Conservation (phyloP, 2,888 invertebrate genomes). For the Drosophila nigricruria region DNA sequence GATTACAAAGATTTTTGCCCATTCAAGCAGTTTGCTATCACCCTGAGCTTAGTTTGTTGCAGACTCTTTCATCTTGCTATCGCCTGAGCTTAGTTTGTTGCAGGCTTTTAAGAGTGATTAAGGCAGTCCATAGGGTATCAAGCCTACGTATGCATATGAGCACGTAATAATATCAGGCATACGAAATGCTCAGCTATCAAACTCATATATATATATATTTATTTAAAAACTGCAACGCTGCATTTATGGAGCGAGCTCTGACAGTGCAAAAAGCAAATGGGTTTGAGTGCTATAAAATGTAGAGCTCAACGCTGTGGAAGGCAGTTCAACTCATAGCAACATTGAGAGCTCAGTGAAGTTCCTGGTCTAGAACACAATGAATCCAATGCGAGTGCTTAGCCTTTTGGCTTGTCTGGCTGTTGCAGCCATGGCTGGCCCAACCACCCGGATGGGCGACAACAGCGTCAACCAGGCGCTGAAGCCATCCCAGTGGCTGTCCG, state of each 20-base stretch:
- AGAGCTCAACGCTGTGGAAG: conserved; percentile 1
- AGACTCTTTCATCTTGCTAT: conserved; percentile 20
- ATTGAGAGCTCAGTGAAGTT: conserved; percentile 34
- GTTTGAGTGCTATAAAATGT: conserved; percentile 47
- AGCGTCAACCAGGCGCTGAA: conserved; percentile 61
- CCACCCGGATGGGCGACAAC: conserved; percentile 42
- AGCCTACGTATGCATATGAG: conserved; percentile 9
- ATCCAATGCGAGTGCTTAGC: conserved; percentile 70
- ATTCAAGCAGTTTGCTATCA: conserved; percentile 29
- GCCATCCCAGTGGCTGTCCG: conserved; percentile 78
- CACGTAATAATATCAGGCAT: too few species aligned
- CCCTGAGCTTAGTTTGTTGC: conserved; percentile 26
- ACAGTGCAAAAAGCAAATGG: conserved; percentile 20
- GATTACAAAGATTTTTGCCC: conserved; percentile 11
- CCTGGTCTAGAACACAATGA: conserved; percentile 61
- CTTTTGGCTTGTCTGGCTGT: conserved; percentile 69
- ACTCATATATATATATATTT: neutral
- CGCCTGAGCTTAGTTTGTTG: conserved; percentile 28
- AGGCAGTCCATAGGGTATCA: neutral
- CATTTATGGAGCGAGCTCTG: conserved; percentile 34
- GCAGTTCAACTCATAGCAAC: conserved; percentile 70
- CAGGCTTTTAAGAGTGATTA: neutral
- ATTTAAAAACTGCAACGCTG: conserved; percentile 33
- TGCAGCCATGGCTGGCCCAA: conserved; percentile 59
- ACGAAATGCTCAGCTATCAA: conserved; percentile 1